Conservation (phyloP, 2,888 invertebrate genomes). For the Gryllus longicercus region DNA sequence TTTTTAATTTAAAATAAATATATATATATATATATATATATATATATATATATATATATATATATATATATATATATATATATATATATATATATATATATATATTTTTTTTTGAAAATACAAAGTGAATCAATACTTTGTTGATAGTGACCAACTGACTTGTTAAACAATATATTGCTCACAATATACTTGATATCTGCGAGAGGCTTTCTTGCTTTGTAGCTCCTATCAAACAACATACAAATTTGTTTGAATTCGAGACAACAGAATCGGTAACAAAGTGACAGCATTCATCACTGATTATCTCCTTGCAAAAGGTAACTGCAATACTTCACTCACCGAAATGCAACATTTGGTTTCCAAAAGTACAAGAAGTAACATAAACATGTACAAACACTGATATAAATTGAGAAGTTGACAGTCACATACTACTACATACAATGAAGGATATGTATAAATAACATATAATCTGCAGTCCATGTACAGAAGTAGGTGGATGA, state of each 20-base stretch:
- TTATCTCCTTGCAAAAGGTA: not conserved
- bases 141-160: too few relatives aligned
- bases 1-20: too few relatives aligned
- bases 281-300: slow-evolving; percentile 21
- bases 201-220: too few relatives aligned
- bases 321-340: not conserved
- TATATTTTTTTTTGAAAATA: too few relatives aligned
- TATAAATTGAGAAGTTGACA: slow-evolving; percentile 24
- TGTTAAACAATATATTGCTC: too few relatives aligned
- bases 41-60: too few relatives aligned
- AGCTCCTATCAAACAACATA: too few relatives aligned
- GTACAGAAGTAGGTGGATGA: slow-evolving; percentile 33
- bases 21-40: too few relatives aligned
- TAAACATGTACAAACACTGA: slow-evolving; percentile 11
- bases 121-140: too few relatives aligned
- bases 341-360: not conserved
- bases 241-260: not conserved
- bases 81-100: too few relatives aligned
- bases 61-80: too few relatives aligned
- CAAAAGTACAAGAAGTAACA: not conserved
- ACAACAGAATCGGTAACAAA: not conserved
- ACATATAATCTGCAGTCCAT: slow-evolving; percentile 7
- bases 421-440: slow-evolving; percentile 23
- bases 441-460: slow-evolving; percentile 31
- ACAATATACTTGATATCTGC: too few relatives aligned